Evolutionary conservation across 1,140 invertebrate species (phyloP).

Genomic region (Zaprionus taronus): DNA sequence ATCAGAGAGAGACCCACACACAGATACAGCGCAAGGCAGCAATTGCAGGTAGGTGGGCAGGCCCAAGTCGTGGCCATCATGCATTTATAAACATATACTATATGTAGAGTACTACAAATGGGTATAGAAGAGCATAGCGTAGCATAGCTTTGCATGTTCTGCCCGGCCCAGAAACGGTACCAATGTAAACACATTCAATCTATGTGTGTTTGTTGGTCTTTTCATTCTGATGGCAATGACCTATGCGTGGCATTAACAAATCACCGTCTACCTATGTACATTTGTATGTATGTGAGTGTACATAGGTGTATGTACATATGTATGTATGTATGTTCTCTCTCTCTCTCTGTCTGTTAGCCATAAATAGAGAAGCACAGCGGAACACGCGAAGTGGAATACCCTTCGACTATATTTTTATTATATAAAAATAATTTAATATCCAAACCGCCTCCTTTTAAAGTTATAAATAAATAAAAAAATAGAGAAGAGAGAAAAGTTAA

Average conservation of each 20-base stretch:
- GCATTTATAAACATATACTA: neutral
- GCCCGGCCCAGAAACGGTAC: neutral
- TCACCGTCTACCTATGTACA: neutral
- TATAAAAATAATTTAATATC: too few species aligned
- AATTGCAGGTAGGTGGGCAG: slow-evolving; percentile 31
- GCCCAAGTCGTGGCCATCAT: slow-evolving; percentile 12
- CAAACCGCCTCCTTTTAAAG: too few species aligned
- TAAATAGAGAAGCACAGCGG: too few species aligned
- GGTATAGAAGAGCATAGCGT: neutral
- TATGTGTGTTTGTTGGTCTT: slow-evolving; percentile 5
- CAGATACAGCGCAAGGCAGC: neutral
- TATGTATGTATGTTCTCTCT: slow-evolving; percentile 17
- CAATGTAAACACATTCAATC: slow-evolving; percentile 17
- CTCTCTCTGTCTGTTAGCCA: slow-evolving; percentile 38
- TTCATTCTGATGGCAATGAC: slow-evolving; percentile 38
- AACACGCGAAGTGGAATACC: too few species aligned
- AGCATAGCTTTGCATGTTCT: slow-evolving; percentile 6
- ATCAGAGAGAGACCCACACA: slow-evolving; percentile 2
- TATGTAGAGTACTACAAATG: neutral
- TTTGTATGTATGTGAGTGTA: neutral
- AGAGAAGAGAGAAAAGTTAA: too few species aligned
- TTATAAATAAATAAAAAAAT: too few species aligned
- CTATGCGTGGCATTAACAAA: slow-evolving; percentile 26
- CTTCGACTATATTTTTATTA: too few species aligned
- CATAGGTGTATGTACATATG: too few species aligned